Evolutionary conservation across 2,888 invertebrate genomes (phyloP).

Genomic region (Lottia gigantea): DNA sequence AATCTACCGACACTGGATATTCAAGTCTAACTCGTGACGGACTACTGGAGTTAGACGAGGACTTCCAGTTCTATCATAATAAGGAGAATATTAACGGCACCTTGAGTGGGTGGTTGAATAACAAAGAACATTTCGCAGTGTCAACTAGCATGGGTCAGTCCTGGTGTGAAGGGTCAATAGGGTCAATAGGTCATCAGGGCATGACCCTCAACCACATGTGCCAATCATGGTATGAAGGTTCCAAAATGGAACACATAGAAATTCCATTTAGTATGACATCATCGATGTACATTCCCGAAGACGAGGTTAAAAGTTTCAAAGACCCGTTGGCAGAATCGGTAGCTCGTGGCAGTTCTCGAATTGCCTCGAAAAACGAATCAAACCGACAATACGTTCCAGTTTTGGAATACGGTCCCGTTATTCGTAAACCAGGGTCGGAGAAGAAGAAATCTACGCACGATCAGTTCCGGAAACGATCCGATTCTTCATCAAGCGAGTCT

Average conservation of each 20-base stretch:
- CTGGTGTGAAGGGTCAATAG: background rate
- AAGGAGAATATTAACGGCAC: conserved; percentile 13
- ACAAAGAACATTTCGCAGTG: background rate
- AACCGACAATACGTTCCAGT: background rate
- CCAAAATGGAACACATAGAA: background rate
- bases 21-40: conserved; percentile 51
- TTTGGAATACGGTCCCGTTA: background rate
- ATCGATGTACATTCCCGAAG: conserved; percentile 5
- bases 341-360: background rate
- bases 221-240: conserved; percentile 5
- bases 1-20: conserved; percentile 57
- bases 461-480: background rate
- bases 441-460: background rate
- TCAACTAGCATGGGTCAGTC: background rate
- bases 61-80: conserved; percentile 22
- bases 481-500: background rate
- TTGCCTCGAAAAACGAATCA: background rate
- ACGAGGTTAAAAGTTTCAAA: background rate
- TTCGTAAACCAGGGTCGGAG: background rate
- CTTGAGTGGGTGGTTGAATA: background rate
- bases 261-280: conserved; percentile 2
- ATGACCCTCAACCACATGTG: background rate
- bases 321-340: background rate
- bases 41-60: conserved; percentile 35
- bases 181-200: background rate